Percentiles rank a stretch among this genome's conserved stretches.
Evolutionary conservation across 2,888 invertebrate genomes (phyloP).

Genomic region (Hymenopus coronatus): DNA sequence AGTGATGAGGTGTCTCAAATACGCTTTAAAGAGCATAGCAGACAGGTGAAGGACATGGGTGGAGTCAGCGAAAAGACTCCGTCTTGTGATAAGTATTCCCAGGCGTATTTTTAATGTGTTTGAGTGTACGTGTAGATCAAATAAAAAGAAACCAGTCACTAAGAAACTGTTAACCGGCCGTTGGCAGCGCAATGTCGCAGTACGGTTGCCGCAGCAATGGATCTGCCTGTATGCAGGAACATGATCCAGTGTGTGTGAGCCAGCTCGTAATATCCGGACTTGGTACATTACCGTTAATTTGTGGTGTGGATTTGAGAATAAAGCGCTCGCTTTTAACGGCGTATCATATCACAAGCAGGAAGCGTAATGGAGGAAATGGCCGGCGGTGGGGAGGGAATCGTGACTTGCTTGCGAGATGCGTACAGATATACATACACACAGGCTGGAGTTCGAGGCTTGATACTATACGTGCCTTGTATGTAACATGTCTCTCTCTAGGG

Average conservation of each 20-base stretch:
- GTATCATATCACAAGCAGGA: not conserved
- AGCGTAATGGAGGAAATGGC: not conserved
- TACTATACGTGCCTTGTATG: not conserved
- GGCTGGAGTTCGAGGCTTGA: not conserved
- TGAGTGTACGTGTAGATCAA: too few relatives aligned
- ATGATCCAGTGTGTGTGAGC: not conserved
- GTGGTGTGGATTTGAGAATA: not conserved
- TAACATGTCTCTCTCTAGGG: not conserved
- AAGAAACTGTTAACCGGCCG: not conserved
- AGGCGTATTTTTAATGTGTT: too few relatives aligned
- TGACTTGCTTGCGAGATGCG: not conserved
- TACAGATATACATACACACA: not conserved
- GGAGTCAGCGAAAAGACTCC: too few relatives aligned
- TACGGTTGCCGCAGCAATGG: not conserved
- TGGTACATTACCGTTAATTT: not conserved
- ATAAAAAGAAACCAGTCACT: too few relatives aligned
- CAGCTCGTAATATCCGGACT: not conserved
- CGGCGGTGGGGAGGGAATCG: not conserved
- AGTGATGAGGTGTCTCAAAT: too few relatives aligned
- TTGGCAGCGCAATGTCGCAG: not conserved
- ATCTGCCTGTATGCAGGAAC: not conserved
- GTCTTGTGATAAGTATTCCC: too few relatives aligned
- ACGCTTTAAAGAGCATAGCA: too few relatives aligned
- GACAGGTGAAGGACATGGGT: too few relatives aligned
- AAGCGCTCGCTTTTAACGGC: not conserved